phyloP scores from a whole-genome alignment of 2,888 invertebrate species.

The Mythimna vitellina region DNA sequence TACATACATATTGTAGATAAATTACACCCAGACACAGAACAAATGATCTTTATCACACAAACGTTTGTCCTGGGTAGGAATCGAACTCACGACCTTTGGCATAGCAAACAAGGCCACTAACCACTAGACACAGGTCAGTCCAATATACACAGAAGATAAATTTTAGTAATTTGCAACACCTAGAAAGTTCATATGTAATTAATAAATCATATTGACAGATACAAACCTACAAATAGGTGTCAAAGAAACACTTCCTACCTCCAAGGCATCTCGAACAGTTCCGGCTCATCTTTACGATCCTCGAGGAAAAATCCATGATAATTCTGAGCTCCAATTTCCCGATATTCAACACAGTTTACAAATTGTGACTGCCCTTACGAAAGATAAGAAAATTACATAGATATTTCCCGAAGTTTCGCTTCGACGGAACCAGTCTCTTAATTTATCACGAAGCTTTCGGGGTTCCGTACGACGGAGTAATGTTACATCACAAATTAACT shows the following conservation, averaged over 20 bases:
- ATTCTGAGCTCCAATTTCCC: conserved; percentile 27
- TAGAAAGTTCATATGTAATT: no score
- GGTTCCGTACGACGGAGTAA: conserved; percentile 20
- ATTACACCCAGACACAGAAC: no score
- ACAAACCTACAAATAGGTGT: no score
- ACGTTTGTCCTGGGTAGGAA: no score
- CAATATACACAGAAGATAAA: no score
- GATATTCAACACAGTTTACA: conserved; percentile 50
- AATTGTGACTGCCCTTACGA: conserved; percentile 36
- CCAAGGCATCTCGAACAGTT: neutral
- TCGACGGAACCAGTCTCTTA: conserved; percentile 35
- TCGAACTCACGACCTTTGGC: no score
- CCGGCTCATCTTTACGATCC: neutral
- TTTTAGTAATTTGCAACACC: no score
- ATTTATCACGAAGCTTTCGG: conserved; percentile 45
- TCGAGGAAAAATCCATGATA: conserved; percentile 23
- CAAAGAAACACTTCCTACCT: neutral
- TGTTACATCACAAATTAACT: conserved; percentile 50
- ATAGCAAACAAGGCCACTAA: no score
- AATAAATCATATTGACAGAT: no score
- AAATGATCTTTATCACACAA: no score
- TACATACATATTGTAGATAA: no score
- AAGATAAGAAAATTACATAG: conserved; percentile 44
- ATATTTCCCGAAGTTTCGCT: conserved; percentile 48
- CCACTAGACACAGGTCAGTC: no score